Conservation (phyloP, 2,888 invertebrate genomes). For the Cordilura impudica region DNA sequence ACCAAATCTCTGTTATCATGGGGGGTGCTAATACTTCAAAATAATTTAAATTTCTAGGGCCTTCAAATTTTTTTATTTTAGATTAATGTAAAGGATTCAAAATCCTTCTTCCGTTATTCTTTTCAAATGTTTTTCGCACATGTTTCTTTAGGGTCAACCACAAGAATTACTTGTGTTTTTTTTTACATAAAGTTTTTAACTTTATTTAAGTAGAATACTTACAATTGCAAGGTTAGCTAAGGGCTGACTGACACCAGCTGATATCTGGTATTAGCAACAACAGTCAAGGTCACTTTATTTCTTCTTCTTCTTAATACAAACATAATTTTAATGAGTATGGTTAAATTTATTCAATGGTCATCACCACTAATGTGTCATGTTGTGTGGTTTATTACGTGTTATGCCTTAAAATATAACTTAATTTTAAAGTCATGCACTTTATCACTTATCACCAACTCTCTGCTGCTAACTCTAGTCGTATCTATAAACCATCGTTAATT, state of each 20-base stretch:
- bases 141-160: slow-evolving; percentile 13
- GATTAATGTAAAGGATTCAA: too few relatives aligned
- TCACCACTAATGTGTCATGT: slow-evolving; percentile 41
- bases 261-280: neutral
- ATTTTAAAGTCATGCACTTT: slow-evolving; percentile 33
- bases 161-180: slow-evolving; percentile 2
- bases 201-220: neutral
- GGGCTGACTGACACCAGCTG: slow-evolving; percentile 13
- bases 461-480: too few relatives aligned
- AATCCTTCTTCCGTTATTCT: too few relatives aligned
- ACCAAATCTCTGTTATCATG: too few relatives aligned
- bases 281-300: slow-evolving; percentile 7
- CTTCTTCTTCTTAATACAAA: neutral
- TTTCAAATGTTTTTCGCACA: neutral
- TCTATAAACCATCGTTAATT: slow-evolving; percentile 67
- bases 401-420: slow-evolving; percentile 8
- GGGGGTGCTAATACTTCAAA: too few relatives aligned
- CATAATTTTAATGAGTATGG: neutral
- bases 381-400: slow-evolving; percentile 61
- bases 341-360: neutral
- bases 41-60: too few relatives aligned
- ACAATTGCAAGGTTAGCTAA: slow-evolving; percentile 7
- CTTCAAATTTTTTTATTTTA: too few relatives aligned
- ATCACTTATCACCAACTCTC: neutral
- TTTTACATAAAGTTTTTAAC: too few relatives aligned